Evolutionary conservation across 2,113 vertebrate genomes (phyloP), one percentile per base, ranked within the genome.

Genomic region (Etheostoma spectabile): DNA sequence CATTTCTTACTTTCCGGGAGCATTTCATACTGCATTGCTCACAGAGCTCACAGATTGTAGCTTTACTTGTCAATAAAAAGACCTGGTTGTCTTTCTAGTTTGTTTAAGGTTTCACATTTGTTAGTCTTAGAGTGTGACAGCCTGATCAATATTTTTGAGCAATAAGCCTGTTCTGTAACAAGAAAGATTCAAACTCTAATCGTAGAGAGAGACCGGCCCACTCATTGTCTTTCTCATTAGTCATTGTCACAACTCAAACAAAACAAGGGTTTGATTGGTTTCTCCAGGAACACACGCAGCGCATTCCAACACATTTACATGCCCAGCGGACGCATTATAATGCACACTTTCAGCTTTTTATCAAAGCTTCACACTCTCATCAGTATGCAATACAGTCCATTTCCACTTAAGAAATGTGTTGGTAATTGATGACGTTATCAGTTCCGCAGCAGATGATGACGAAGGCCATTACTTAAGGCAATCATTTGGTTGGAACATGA

Each of bases 391-490:
- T 3, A 16, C 49, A 62, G 13, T n/a, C 42, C 55, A 30, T 55
- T 63, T 67, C 62, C 66, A 65, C 77, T 89, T 46, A 75, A 83
- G 73, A 78, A 79, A 68, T 15, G 0, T 15, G 18, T 51, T 19
- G 16, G 69, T 85, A 86, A 84, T 83, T 83, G 75, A 91, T 89
- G 67, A 85, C 71, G 64, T 86, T 77, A 80, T 80, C 72, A 53
- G 77, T 79, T 82, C 77, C 0, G 8, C 79, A 14, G 86, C 63
- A 86, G 24, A 86, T 73, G 61, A 83, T 77, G 75, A 79, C 6
- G 21, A 83, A 86, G 51, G 38, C 15, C 74, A 60, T 78, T 42
- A 83, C 70, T 15, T 42, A 77, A 84, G 51, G 70, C 74, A 48
- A 30, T 79, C 59, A 81, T 70, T 86, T 16, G 24, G 52, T 38